A percentile compares a stretch with the other conserved stretches of the same genome.
Evolutionary conservation across 2,113 vertebrate genomes (phyloP).

Genomic region (Protobothrops mucrosquamatus): DNA sequence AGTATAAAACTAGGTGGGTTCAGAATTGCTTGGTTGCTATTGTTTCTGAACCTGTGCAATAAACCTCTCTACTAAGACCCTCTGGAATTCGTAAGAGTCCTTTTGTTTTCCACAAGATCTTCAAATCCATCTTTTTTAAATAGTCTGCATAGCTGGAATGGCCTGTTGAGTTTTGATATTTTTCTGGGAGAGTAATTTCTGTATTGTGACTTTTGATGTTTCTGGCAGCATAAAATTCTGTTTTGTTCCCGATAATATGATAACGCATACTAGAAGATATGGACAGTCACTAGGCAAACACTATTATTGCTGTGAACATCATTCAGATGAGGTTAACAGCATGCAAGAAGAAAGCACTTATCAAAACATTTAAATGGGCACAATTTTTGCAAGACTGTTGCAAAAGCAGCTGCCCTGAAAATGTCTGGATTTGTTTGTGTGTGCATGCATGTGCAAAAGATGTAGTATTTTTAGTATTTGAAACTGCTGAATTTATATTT

Average conservation of each 20-base stretch:
- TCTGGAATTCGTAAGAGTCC: no score
- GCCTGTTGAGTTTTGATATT: background rate
- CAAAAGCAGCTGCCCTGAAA: background rate
- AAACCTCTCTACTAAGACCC: no score
- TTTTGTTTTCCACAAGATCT: no score
- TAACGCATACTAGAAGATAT: background rate
- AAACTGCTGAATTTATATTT: rapidly evolving
- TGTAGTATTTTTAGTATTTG: rapidly evolving
- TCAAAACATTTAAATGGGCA: background rate
- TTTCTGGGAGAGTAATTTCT: background rate
- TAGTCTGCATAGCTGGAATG: background rate
- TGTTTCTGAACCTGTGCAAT: no score
- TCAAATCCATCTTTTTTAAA: background rate
- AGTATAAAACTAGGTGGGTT: no score
- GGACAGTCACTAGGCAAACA: background rate
- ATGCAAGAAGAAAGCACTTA: background rate
- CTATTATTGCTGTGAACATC: background rate
- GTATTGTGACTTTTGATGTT: background rate
- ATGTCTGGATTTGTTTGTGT: background rate
- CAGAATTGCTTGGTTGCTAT: no score
- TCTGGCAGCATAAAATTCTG: background rate
- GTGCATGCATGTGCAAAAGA: background rate
- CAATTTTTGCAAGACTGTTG: background rate
- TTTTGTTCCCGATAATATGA: background rate
- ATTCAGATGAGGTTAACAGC: background rate